Conservation (phyloP, 2,113 vertebrate species). For the Prochilodus magdalenae region DNA sequence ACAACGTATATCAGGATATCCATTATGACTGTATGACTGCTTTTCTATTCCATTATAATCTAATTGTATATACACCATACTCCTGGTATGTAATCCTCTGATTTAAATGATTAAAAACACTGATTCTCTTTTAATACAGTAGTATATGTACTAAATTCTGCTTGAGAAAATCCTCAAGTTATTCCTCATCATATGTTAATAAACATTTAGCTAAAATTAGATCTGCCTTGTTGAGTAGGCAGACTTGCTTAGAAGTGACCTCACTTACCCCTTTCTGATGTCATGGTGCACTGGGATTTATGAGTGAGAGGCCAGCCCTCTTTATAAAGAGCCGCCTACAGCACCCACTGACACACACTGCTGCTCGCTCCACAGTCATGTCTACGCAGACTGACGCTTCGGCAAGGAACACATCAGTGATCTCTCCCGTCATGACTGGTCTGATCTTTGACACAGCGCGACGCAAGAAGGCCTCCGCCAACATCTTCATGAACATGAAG, state of each 20-base stretch:
- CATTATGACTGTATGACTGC: no score
- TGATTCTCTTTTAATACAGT: no score
- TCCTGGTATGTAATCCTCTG: no score
- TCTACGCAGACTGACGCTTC: not conserved
- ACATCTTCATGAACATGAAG: constrained; percentile 84
- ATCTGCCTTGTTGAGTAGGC: not conserved
- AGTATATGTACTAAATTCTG: not conserved
- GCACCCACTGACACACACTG: not conserved
- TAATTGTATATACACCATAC: no score
- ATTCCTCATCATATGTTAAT: not conserved
- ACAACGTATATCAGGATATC: no score
- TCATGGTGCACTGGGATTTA: not conserved
- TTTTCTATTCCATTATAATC: no score
- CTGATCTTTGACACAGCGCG: constrained; percentile 81
- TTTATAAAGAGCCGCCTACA: not conserved
- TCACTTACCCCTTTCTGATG: not conserved
- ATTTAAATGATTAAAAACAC: no score
- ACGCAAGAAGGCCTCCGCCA: constrained; percentile 82
- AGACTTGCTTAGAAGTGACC: not conserved
- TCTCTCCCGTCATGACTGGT: constrained; percentile 80
- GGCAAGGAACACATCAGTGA: constrained; percentile 53
- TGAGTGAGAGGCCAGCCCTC: not conserved
- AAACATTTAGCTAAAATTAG: not conserved
- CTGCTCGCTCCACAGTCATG: not conserved
- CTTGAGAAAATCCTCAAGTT: not conserved